Conservation (phyloP, 64 coral and sea anemone genomes). For the Hydrozoanthus tunicans region DNA sequence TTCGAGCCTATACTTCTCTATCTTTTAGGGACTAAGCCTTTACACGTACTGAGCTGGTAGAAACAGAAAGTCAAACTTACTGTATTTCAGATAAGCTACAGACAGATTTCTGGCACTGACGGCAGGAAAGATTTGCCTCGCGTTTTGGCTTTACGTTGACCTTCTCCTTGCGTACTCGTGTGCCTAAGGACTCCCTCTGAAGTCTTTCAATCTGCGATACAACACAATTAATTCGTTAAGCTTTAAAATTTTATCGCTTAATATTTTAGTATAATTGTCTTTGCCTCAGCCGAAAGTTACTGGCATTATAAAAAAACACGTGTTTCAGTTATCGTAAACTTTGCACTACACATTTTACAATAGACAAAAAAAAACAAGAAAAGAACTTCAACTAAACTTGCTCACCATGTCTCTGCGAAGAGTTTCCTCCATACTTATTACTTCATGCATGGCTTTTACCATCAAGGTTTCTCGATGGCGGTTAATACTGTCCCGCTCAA, state of each 20-base stretch:
- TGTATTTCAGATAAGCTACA: constrained; percentile 12
- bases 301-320: too few relatives aligned
- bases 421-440: constrained; percentile 61
- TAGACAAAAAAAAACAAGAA: background rate
- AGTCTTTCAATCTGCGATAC: constrained; percentile 5
- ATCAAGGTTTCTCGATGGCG: constrained; percentile 67
- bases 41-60: too few relatives aligned
- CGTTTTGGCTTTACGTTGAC: background rate
- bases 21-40: too few relatives aligned
- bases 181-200: background rate
- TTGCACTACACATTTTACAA: too few relatives aligned
- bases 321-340: too few relatives aligned
- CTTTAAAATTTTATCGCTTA: background rate
- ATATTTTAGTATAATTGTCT: too few relatives aligned
- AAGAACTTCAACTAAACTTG: background rate
- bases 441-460: constrained; percentile 59
- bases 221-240: background rate
- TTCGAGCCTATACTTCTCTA: too few relatives aligned
- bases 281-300: too few relatives aligned
- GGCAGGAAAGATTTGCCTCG: background rate
- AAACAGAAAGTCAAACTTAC: background rate
- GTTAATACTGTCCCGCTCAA: constrained; percentile 62
- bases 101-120: background rate
- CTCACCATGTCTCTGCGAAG: constrained; percentile 9
- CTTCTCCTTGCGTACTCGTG: background rate